These are phyloP conservation scores for Drosophila imparisetae DNA, from an alignment of 2,888 invertebrate species.

Conservation along the genomic window DNA sequence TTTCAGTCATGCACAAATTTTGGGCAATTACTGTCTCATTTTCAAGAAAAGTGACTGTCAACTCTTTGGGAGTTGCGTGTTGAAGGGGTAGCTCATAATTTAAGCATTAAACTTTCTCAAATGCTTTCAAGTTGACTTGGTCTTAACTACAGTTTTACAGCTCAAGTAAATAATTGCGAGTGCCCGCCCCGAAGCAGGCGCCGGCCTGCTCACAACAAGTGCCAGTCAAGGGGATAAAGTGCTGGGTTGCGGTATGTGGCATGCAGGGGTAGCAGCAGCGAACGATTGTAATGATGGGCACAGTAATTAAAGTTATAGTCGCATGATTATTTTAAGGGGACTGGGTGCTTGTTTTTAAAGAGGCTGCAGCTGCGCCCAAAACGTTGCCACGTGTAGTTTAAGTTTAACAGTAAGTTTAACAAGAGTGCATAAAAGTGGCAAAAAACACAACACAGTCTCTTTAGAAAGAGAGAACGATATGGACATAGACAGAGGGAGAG, in stretches of 20 bases:
- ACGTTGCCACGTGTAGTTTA: constrained; percentile 34
- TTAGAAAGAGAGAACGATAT: neutral
- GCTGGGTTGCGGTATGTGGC: neutral
- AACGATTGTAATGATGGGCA: constrained; percentile 76
- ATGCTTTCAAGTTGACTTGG: constrained; percentile 82
- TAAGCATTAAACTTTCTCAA: constrained; percentile 81
- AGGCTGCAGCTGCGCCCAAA: constrained; percentile 37
- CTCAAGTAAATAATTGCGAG: constrained; percentile 80
- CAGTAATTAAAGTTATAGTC: constrained; percentile 73
- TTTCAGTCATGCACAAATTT: constrained; percentile 66
- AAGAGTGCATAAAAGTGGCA: constrained; percentile 68
- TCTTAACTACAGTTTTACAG: constrained; percentile 81
- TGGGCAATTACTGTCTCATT: constrained; percentile 77
- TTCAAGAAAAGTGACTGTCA: constrained; percentile 75
- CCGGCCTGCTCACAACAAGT: constrained; percentile 25
- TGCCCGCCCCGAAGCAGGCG: constrained; percentile 29
- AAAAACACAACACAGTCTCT: constrained; percentile 42
- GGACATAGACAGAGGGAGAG: neutral
- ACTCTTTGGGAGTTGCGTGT: constrained; percentile 50
- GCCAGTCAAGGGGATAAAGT: neutral
- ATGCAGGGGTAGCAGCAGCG: constrained; percentile 10
- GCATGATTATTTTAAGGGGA: constrained; percentile 40
- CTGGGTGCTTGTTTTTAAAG: constrained; percentile 38
- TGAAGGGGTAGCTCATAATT: constrained; percentile 64
- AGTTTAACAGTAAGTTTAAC: constrained; percentile 60